Base-by-base conservation (phyloP, 2,113 vertebrate genomes). In the Channa argus region DNA sequence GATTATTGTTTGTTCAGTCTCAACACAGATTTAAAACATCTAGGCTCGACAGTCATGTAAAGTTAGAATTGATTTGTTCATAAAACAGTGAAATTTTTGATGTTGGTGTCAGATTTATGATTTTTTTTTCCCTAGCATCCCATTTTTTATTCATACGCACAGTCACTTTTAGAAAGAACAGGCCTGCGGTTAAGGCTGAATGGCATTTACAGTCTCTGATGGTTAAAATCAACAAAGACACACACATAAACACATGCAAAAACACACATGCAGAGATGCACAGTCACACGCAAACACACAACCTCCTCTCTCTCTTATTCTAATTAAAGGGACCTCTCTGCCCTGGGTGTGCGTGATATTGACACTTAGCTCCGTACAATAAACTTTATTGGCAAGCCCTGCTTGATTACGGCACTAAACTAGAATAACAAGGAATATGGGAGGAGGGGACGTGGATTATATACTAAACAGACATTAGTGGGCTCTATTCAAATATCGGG, bases 301-400 rank as follows among this genome's bases (percentile, higher is more conserved):
- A 36, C 95, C 94, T 93, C 91, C 91, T 93, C 94, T 94, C 94
- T 96, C 95, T 93, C 95, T 96, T 95, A 96, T 97, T 99, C 97
- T 99, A 99, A 99, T 98, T 98, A 98, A 96, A 96, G 94, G 92
- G 95, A 95, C 96, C 96, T 91, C 88, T 88, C 93, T 92, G 94
- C 96, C 96, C 92, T 45, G 96, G 96, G 96, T 96, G 95, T 95
- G 95, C 94, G 94, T 95, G 95, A 96, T 98, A 99, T 98, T 97
- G 98, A 99, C 97, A 98, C 96, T 96, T 95, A 94, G 96, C 95
- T 95, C 94, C 95, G 92, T 95, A 98, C 97, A 97, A 98, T 97
- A 98, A 98, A 98, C 97, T 98, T 97, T 97, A 98, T 98, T 98
- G 97, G 98, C 97, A 99, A 97, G 95, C 95, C 95, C 95, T 95